Evolutionary conservation across 1,140 invertebrate genomes (phyloP).

Genomic region (Zophobas morio): DNA sequence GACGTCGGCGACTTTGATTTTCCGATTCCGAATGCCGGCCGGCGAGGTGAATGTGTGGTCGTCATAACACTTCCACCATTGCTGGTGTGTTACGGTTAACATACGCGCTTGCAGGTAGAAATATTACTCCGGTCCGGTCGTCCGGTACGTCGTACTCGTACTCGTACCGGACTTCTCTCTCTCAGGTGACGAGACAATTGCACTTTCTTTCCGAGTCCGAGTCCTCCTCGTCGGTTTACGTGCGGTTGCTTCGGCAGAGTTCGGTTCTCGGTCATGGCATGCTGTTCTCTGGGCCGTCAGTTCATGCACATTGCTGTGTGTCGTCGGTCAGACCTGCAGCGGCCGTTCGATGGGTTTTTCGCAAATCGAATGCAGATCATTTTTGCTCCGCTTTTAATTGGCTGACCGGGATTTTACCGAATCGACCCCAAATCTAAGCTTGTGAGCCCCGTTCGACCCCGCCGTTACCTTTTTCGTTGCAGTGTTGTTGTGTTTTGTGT

Average conservation of each 20-base stretch:
- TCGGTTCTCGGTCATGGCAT: conserved; percentile 57
- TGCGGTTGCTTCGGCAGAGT: conserved; percentile 33
- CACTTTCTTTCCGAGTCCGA: conserved; percentile 48
- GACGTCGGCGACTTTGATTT: not conserved
- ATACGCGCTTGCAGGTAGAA: conserved; percentile 37
- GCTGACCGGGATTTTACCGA: conserved; percentile 37
- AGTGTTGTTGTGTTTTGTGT: conserved; percentile 34
- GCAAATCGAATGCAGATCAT: conserved; percentile 39
- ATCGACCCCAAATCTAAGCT: conserved; percentile 14
- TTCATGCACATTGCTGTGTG: conserved; percentile 46
- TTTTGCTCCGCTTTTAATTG: conserved; percentile 29
- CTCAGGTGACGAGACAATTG: conserved; percentile 54
- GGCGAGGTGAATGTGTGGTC: conserved; percentile 14
- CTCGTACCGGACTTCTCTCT: conserved; percentile 34
- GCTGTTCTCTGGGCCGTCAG: conserved; percentile 53
- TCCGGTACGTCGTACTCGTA: too few relatives aligned
- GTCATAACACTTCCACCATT: conserved; percentile 32
- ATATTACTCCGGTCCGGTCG: conserved; percentile 23
- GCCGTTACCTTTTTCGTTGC: conserved; percentile 20
- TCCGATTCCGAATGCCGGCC: not conserved
- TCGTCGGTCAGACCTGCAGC: conserved; percentile 29
- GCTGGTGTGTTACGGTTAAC: conserved; percentile 42
- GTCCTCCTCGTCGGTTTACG: conserved; percentile 17
- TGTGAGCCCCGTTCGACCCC: conserved; percentile 17
- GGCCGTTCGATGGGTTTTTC: conserved; percentile 37